These are phyloP conservation scores for Promerops cafer DNA, from an alignment of 2,113 vertebrate genomes.

Conservation along the genomic window DNA sequence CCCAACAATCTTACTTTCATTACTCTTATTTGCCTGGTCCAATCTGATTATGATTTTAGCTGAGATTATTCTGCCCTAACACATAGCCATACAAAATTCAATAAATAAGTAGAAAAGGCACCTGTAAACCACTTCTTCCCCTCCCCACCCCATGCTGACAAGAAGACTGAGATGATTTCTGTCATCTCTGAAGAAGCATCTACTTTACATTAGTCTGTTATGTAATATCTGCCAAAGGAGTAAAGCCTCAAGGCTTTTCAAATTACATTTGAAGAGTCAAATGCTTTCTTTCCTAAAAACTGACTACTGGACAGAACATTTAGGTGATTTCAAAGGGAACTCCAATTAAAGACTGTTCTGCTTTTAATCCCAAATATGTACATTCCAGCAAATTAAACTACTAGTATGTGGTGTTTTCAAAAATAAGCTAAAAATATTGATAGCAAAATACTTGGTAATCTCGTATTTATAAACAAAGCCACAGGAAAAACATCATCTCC, in stretches of 20 bases:
- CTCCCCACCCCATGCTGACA: neutral
- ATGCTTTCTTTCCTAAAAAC: neutral
- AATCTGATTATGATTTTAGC: neutral
- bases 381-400: neutral
- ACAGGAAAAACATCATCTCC: neutral
- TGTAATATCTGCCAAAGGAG: neutral
- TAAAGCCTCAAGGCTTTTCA: neutral
- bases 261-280: neutral
- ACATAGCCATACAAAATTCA: neutral
- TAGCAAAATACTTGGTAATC: neutral
- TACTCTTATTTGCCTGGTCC: neutral
- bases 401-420: neutral
- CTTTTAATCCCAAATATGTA: neutral
- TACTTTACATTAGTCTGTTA: neutral
- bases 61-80: neutral
- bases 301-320: neutral
- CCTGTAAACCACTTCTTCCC: neutral
- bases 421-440: neutral
- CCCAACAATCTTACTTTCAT: neutral
- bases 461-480: neutral
- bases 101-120: neutral
- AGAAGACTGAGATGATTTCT: neutral
- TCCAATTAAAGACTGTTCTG: neutral
- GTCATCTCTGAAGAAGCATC: neutral
- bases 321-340: neutral